phyloP scores from a whole-genome alignment of 2,113 vertebrate genomes.

The Rhea pennata region DNA sequence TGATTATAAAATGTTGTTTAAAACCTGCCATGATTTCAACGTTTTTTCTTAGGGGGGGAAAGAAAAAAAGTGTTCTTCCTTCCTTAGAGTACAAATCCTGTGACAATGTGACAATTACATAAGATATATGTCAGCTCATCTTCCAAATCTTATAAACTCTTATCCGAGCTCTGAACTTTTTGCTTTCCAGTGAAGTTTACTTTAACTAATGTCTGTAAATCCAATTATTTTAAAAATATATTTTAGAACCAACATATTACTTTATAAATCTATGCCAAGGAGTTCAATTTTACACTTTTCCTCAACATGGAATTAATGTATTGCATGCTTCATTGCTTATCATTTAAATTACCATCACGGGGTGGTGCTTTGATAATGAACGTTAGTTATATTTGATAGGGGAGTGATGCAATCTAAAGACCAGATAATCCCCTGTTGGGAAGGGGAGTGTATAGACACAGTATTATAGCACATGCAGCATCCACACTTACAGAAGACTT shows the following conservation, averaged over 20 bases:
- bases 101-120: background rate
- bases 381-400: background rate
- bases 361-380: background rate
- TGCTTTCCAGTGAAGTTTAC: background rate
- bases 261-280: background rate
- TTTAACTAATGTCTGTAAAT: conserved; percentile 10
- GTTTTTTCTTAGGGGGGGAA: background rate
- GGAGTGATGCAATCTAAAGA: background rate
- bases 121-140: background rate
- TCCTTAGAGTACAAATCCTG: background rate
- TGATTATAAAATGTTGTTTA: background rate
- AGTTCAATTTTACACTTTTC: background rate
- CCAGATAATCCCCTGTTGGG: background rate
- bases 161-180: background rate
- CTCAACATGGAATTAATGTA: background rate
- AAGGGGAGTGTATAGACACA: background rate
- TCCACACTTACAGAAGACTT: background rate
- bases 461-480: background rate
- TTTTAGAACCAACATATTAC: background rate
- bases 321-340: background rate
- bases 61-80: background rate
- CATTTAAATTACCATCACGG: background rate
- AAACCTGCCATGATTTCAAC: background rate
- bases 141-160: background rate
- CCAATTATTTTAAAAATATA: background rate